These are phyloP conservation scores for Penaeus japonicus DNA, from an alignment of 1,140 invertebrate species.

Conservation along the genomic window DNA sequence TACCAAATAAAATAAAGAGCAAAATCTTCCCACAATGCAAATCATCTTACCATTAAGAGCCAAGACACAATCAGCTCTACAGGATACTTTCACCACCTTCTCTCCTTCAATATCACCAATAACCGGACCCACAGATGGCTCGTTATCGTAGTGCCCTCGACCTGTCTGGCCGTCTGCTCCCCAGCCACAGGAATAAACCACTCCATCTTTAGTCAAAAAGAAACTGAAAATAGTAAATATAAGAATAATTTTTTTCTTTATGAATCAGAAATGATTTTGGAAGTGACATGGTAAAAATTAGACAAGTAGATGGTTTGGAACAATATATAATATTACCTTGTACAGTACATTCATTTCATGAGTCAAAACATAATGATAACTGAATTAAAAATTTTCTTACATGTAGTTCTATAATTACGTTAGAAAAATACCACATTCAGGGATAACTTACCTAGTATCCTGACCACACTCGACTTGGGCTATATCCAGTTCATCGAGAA, in stretches of 20 bases:
- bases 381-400: neutral
- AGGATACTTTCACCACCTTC: conserved; percentile 82
- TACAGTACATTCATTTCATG: neutral
- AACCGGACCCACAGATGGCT: conserved; percentile 64
- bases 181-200: conserved; percentile 90
- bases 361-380: neutral
- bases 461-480: conserved; percentile 82
- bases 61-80: conserved; percentile 84
- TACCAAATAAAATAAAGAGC: neutral
- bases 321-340: neutral
- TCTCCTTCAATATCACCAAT: conserved; percentile 83
- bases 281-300: neutral
- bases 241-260: neutral
- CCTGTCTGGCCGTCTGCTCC: conserved; percentile 96
- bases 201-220: conserved; percentile 80
- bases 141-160: conserved; percentile 73
- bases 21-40: neutral
- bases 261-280: neutral
- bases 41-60: conserved; percentile 79
- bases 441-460: conserved; percentile 70
- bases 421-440: conserved; percentile 61
- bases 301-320: neutral
- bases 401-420: neutral
- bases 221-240: conserved; percentile 69
- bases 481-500: conserved; percentile 68